Base-by-base conservation (phyloP, 1,140 invertebrate species). In the Drosophila orosa region DNA sequence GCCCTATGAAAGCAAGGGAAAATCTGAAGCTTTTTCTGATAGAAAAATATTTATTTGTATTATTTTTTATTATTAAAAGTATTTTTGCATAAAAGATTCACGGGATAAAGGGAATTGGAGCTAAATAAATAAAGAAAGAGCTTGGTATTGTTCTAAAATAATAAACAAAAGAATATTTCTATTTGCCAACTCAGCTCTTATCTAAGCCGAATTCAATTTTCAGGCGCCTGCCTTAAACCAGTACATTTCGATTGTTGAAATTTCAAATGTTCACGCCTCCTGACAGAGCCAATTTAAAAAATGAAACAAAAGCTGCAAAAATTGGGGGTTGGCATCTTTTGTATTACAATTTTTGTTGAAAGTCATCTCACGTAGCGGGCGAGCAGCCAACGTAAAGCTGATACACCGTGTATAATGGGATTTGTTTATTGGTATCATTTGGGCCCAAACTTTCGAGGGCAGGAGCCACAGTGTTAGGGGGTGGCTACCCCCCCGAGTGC, bases 391-490 rank as follows among this genome's bases (percentile, higher is more conserved):
- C 74, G 90, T 78, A 89, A 91, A 91, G 86, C 87, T 91, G 90
- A 91, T 91, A 90, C 85, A 76, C 82, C 85, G 86, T 91, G 83
- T 91, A 90, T 91, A 91, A 91, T 91, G 90, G 90, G 90, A 91
- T 91, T 91, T 91, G 90, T 91, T 91, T 91, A 91, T 91, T 91
- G 90, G 86, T 90, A 91, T 91, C 86, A 91, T 91, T 91, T 91
- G 90, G 66, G 77, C 78, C 67, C 61, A 66, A 80, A 87, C 78
- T 77, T 86, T 81, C 42, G 22, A 35, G 37, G 31, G 58, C 35
- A 44, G 31, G 31, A 29, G 22, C 47, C n/a, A 42, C 12, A 55
- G 39, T 59, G 24, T 5, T 24, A 12, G 13, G 40, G 40, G 33
- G 9, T 22, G 19, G 22, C 44, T 35, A 69, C 22, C 57, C 61